A percentile compares a stretch with the other conserved stretches of the same genome.
Evolutionary conservation across 2,888 invertebrate species (phyloP).

Genomic region (Notodonta dromedarius): DNA sequence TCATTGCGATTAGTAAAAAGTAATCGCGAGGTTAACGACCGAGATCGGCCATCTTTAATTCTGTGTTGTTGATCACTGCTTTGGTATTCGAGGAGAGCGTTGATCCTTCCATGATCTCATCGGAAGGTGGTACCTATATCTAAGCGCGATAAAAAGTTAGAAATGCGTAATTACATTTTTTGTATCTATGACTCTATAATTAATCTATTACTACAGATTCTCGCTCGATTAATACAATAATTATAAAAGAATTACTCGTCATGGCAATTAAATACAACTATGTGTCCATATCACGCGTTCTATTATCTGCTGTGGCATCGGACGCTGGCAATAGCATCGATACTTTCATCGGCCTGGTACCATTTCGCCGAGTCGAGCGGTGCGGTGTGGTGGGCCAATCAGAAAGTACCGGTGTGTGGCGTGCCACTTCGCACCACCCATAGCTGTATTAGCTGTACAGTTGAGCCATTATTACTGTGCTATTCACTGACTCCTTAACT

Average conservation of each 20-base stretch:
- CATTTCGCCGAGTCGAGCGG: constrained; percentile 64
- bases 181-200: constrained; percentile 8
- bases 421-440: constrained; percentile 49
- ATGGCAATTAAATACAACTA: too few relatives aligned
- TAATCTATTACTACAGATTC: not conserved
- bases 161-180: constrained; percentile 35
- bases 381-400: constrained; percentile 38
- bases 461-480: constrained; percentile 16
- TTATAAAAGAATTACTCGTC: too few relatives aligned
- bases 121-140: constrained; percentile 45
- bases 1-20: constrained; percentile 65
- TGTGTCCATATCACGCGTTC: not conserved
- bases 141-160: constrained; percentile 42
- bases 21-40: constrained; percentile 74
- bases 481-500: constrained; percentile 17
- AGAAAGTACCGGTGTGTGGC: constrained; percentile 75
- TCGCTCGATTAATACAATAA: not conserved
- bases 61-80: constrained; percentile 69
- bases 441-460: constrained; percentile 39
- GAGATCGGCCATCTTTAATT: constrained; percentile 59
- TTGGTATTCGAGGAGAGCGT: constrained; percentile 71
- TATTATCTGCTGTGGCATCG: constrained; percentile 23
- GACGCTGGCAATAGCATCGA: constrained; percentile 34
- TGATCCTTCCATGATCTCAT: constrained; percentile 83
- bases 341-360: constrained; percentile 68